Conservation (phyloP, 30 jellyfish, hydroid and myxozoan species). For the Chrysaora quinquecirrha region DNA sequence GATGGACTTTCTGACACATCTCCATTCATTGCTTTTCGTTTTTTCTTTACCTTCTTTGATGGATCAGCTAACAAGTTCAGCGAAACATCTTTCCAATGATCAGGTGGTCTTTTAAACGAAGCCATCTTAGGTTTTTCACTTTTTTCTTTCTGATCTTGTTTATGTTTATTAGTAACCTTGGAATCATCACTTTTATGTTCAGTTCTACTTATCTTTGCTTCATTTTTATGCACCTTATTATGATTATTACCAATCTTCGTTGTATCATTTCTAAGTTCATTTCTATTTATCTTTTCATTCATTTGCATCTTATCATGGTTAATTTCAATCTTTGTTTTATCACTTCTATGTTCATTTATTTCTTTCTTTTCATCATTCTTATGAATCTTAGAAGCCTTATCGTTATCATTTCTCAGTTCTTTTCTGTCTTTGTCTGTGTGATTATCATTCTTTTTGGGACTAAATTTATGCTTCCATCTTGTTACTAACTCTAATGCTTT, state of each 20-base stretch:
- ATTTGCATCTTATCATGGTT: too few relatives aligned
- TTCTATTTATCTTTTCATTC: too few relatives aligned
- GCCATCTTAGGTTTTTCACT: not conserved
- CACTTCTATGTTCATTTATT: not conserved
- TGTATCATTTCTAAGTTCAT: too few relatives aligned
- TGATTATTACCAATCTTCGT: too few relatives aligned
- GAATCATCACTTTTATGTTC: too few relatives aligned
- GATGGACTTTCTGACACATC: slow-evolving; percentile 6
- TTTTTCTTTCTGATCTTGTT: not conserved
- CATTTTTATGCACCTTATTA: too few relatives aligned
- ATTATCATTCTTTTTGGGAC: not conserved
- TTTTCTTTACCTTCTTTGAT: not conserved
- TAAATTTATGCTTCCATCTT: slow-evolving; percentile 61
- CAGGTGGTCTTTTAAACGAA: too few relatives aligned
- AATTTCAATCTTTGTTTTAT: too few relatives aligned
- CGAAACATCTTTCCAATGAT: slow-evolving; percentile 64
- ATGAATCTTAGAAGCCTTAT: not conserved
- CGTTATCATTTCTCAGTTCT: not conserved
- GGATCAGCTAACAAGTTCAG: slow-evolving; percentile 29
- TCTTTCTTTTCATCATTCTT: too few relatives aligned
- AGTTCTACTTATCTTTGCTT: too few relatives aligned
- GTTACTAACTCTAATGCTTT: slow-evolving; percentile 45
- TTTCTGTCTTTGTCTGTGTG: not conserved
- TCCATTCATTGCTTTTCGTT: not conserved
- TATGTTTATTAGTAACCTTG: not conserved